A percentile compares a stretch with the other conserved stretches of the same genome.
phyloP scores from a whole-genome alignment of 2,888 invertebrate species.

The Cephalotes varians region DNA sequence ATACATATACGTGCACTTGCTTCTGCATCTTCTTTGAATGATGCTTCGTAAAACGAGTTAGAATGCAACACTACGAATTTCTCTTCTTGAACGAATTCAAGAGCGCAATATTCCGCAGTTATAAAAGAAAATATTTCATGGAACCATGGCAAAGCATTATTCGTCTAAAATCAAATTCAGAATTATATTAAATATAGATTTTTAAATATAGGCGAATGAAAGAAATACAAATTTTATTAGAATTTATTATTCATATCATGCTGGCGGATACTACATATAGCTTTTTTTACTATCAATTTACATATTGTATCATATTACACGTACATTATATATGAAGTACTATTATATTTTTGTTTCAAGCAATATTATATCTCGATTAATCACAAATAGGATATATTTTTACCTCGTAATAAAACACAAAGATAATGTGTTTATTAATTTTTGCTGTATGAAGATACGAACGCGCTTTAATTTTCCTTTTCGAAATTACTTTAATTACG shows the following conservation, averaged over 20 bases:
- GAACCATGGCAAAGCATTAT: background rate
- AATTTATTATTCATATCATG: background rate
- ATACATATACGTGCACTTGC: conserved; percentile 1
- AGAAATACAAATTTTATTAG: conserved; percentile 30
- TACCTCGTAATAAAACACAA: background rate
- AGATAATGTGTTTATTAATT: background rate
- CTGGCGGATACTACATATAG: background rate
- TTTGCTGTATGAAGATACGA: background rate
- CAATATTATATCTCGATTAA: background rate
- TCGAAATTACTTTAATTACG: background rate
- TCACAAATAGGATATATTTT: background rate
- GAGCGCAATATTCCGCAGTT: conserved; percentile 35
- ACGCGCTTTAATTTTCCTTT: background rate
- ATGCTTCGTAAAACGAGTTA: conserved; percentile 48
- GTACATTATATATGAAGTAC: background rate
- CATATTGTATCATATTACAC: background rate
- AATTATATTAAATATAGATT: conserved; percentile 30
- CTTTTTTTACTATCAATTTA: background rate
- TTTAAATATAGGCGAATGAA: conserved; percentile 14
- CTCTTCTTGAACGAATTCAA: conserved; percentile 14
- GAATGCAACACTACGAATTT: conserved; percentile 50
- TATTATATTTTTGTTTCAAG: background rate
- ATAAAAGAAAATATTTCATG: conserved; percentile 43
- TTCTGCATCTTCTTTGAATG: conserved; percentile 45
- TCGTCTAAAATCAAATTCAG: conserved; percentile 38